Evolutionary conservation across 1,140 invertebrate genomes (phyloP).

Genomic region (Thaumatotibia leucotreta): DNA sequence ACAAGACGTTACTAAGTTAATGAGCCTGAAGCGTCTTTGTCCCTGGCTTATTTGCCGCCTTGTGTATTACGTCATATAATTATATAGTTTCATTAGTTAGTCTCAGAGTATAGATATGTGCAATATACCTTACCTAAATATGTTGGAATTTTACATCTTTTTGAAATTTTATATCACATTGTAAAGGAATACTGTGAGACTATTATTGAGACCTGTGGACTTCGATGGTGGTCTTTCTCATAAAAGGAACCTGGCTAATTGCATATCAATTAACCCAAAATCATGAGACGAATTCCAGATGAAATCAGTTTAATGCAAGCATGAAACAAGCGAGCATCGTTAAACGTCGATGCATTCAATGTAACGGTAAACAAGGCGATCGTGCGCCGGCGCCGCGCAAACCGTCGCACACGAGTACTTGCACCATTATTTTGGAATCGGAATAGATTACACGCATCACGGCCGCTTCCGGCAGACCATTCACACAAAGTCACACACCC

Average conservation of each 20-base stretch:
- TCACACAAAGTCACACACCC: slow-evolving; percentile 49
- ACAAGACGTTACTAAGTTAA: slow-evolving; percentile 2
- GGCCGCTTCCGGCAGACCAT: slow-evolving; percentile 45
- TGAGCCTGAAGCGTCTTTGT: not conserved
- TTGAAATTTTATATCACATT: no score
- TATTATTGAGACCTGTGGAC: not conserved
- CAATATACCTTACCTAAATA: no score
- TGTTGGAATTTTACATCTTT: no score
- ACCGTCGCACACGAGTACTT: not conserved
- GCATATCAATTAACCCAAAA: slow-evolving; percentile 4
- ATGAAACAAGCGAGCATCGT: slow-evolving; percentile 1
- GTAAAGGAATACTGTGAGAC: not conserved
- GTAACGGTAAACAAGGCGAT: slow-evolving; percentile 7
- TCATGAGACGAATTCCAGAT: not conserved
- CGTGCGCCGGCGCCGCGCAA: not conserved
- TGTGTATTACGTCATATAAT: not conserved
- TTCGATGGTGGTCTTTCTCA: not conserved
- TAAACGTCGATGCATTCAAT: slow-evolving; percentile 7
- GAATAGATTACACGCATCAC: slow-evolving; percentile 62
- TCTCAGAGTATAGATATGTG: no score
- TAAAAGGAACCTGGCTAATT: not conserved
- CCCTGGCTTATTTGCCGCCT: not conserved
- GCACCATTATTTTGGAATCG: slow-evolving; percentile 30
- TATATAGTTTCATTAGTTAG: no score
- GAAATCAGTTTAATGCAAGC: slow-evolving; percentile 11